Evolutionary conservation across 2,113 vertebrate species (phyloP).

Genomic region (Nerophis lumbriciformis): DNA sequence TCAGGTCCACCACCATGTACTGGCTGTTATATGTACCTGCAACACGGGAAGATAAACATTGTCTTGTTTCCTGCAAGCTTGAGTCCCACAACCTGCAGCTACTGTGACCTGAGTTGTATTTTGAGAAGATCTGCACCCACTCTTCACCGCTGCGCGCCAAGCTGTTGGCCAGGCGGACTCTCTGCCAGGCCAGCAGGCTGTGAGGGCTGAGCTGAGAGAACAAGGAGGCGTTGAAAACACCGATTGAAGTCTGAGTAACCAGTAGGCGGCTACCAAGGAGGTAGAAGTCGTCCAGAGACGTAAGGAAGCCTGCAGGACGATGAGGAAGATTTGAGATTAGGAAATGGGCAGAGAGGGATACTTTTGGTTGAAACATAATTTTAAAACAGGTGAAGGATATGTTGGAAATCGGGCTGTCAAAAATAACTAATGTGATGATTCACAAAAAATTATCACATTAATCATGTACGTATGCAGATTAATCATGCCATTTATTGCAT

Average conservation of each 20-base stretch:
- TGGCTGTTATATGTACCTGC: conserved; percentile 90
- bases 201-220: conserved; percentile 72
- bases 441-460: no score
- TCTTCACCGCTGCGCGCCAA: conserved; percentile 73
- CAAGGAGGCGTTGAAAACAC: conserved; percentile 76
- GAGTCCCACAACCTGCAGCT: neutral
- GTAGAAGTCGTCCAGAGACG: conserved; percentile 88
- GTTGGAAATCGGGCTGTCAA: no score
- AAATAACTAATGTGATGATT: no score
- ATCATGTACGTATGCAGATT: no score
- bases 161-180: conserved; percentile 82
- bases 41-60: neutral
- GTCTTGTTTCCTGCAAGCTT: neutral
- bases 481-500: no score
- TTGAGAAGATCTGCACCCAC: conserved; percentile 80
- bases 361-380: neutral
- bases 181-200: conserved; percentile 84
- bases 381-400: neutral
- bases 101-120: conserved; percentile 79
- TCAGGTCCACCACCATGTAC: conserved; percentile 88
- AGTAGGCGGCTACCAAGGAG: conserved; percentile 82
- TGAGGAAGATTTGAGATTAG: neutral
- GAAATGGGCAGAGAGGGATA: neutral
- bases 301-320: conserved; percentile 74
- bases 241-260: conserved; percentile 86